Evolutionary conservation across 2,113 vertebrate species (phyloP), one percentile per base, ranked within the genome.

Genomic region (Sapayoa aenigma): DNA sequence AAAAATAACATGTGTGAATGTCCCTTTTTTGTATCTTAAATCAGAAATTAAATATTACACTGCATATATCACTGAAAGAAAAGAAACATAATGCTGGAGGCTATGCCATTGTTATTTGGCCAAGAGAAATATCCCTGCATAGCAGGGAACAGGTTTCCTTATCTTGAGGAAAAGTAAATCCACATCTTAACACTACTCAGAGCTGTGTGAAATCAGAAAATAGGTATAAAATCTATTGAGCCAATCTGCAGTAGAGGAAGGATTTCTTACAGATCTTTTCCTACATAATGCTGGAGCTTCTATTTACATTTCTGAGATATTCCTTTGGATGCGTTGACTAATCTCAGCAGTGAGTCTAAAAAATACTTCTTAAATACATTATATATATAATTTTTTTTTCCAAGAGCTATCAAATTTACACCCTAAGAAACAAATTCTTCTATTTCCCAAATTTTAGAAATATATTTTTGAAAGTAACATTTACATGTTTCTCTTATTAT

Each of bases 101-200:
- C 11, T 63, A 15, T 42, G 19, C 1, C 33, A 71, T 10, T 20
- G 6, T 42, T 9, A n/a, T 35, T 35, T 60, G 4, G 0, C 0
- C 1, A 1, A 3, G 7, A 14, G 12, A 75, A 60, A 83, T 58
- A 85, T 16, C 11, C 33, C 14, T 83, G 2, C 25, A 22, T 3
- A 23, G 19, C 16, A 74, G 4, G 16, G 6, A 89, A 66, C 18
- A 63, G 18, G 6, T 76, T 76, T 77, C 4, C 12, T 39, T 68
- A 8, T 25, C 25, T 76, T 83, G 47, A 72, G 41, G 11, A 73
- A 75, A 75, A 94, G 33, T 58, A 74, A 44, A 0, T 1, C 22
- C 20, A 47, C 20, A 44, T 5, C 30, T 65, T 89, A 69, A 37
- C 18, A 44, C 9, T 59, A 20, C 12, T 5, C 25, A 89, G 37